Evolutionary conservation across 2,888 invertebrate genomes (phyloP), one percentile per base, ranked within the genome.

Genomic region (Drosophila infuscata): DNA sequence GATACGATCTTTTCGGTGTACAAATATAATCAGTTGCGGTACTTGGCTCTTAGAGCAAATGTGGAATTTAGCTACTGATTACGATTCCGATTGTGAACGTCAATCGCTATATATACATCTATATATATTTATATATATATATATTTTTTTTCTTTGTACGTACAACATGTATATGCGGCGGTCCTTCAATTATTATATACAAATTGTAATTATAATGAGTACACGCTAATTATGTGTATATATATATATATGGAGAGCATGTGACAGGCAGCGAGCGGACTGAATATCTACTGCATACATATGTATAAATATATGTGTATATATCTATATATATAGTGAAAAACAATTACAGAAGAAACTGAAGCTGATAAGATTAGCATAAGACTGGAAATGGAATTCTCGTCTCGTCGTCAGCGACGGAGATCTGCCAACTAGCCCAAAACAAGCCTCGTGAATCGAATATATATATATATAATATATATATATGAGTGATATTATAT

Each of bases 361-460:
- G 38, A 66, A n/a, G 48, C 68, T 69, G 75, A 74, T 74, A 74
- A 74, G 74, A 74, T 74, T 68, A 74, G 60, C 74, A 74, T 69
- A 71, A 71, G 51, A 62, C 38, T 69, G 12, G 41, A 63, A 61
- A 25, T 46, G 33, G 48, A 49, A 54, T 54, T 60, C 65, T 46
- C 30, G 62, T 33, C 20, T 53, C 56, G 63, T 52, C 30, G 62
- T 20, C 32, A 15, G 25, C 35, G 33, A 17, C 58, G 29, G 30
- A 38, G 46, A 56, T 51, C 30, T 38, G 52, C 36, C 29, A 52
- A 17, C 25, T 61, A 32, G 46, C 30, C 43, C 60, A 29, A 46
- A 32, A 30, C 48, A 62, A 32, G 11, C 20, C 43, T 36, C 36
- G 25, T 25, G 25, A 61, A 60, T 59, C 63, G 29, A 25, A 30